phyloP scores from a whole-genome alignment of 2,888 invertebrate species.

The Aricia artaxerxes region DNA sequence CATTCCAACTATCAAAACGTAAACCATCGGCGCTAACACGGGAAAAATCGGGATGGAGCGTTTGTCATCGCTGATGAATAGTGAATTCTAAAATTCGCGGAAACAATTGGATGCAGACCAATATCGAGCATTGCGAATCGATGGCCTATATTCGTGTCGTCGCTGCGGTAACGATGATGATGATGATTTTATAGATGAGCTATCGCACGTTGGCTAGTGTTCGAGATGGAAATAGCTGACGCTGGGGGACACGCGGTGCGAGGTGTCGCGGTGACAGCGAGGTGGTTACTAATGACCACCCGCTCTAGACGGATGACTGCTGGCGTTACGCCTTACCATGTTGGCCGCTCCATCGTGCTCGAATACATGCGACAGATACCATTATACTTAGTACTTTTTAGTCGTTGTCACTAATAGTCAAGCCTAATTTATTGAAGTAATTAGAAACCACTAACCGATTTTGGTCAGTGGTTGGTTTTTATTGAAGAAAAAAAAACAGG shows the following conservation, averaged over 20 bases:
- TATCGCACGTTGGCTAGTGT: not conserved
- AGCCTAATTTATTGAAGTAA: not conserved
- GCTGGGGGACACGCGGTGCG: conserved; percentile 52
- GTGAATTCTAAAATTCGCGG: not conserved
- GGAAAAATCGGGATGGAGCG: not conserved
- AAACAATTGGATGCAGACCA: not conserved
- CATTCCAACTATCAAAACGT: conserved; percentile 4
- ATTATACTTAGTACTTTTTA: too few species aligned
- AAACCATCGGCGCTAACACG: not conserved
- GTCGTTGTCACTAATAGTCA: not conserved
- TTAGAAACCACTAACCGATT: too few species aligned
- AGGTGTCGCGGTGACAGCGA: conserved; percentile 68
- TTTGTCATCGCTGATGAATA: not conserved
- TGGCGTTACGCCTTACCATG: conserved; percentile 45
- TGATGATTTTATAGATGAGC: not conserved
- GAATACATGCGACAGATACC: not conserved
- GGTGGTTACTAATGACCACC: conserved; percentile 66
- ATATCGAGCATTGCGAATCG: not conserved
- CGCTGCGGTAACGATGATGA: not conserved
- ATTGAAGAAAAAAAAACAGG: too few species aligned
- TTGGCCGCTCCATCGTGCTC: conserved; percentile 48
- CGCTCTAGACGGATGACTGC: conserved; percentile 64
- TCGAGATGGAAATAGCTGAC: not conserved
- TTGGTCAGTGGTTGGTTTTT: too few species aligned
- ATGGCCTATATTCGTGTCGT: not conserved